Evolutionary conservation across 92 coral and sea anemone species (phyloP).

Genomic region (Siderastrea siderea): DNA sequence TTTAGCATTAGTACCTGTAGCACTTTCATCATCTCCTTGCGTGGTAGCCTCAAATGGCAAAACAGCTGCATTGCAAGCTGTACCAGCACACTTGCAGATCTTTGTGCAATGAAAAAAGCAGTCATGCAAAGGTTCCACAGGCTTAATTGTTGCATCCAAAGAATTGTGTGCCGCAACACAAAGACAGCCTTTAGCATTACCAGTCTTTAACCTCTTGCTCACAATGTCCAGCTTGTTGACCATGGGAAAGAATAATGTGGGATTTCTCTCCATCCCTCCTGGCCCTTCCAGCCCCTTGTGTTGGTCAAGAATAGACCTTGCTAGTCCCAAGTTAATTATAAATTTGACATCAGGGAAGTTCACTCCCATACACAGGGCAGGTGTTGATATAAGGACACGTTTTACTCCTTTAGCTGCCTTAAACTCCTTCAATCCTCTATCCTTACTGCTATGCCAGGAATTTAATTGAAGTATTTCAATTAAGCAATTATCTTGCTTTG

Average conservation of each 20-base stretch:
- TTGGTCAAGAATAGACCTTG: too few species aligned
- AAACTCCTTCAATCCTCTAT: constrained; percentile 24
- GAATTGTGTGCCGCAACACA: constrained; percentile 63
- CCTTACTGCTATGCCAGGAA: constrained; percentile 65
- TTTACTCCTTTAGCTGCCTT: constrained; percentile 54
- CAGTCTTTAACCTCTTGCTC: constrained; percentile 72
- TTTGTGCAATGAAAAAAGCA: constrained; percentile 65
- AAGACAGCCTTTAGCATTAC: constrained; percentile 58
- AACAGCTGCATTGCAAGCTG: background rate
- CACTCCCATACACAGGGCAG: constrained; percentile 73
- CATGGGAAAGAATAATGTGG: constrained; percentile 63
- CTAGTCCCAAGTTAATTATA: too few species aligned
- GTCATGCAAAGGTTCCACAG: constrained; percentile 46
- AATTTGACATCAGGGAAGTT: constrained; percentile 76
- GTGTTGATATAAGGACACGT: constrained; percentile 49
- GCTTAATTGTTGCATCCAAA: constrained; percentile 58
- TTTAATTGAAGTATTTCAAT: constrained; percentile 65
- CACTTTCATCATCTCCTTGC: background rate
- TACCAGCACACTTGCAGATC: constrained; percentile 64
- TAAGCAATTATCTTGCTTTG: constrained; percentile 36
- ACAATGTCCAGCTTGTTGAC: constrained; percentile 71
- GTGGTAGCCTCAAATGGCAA: constrained; percentile 32
- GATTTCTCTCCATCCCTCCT: too few species aligned
- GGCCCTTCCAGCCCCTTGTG: too few species aligned
- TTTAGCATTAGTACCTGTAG: background rate